Conservation (phyloP, 2,888 invertebrate species). For the Caenorhabditis sinica region DNA sequence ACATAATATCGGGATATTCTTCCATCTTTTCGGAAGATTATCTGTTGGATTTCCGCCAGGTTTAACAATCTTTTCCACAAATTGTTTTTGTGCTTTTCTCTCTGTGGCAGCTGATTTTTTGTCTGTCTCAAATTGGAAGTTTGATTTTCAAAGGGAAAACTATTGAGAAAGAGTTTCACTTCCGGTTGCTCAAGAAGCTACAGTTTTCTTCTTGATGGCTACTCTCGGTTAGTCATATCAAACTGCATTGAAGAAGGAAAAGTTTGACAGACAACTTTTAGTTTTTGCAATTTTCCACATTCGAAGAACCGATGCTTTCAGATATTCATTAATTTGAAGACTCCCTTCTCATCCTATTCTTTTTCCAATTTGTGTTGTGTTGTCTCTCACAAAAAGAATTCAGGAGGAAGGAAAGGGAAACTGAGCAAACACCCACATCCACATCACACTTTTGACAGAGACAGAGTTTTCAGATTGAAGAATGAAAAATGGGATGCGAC, state of each 20-base stretch:
- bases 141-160: too few relatives aligned
- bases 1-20: neutral
- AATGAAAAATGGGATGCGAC: neutral
- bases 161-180: too few relatives aligned
- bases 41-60: neutral
- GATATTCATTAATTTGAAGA: constrained; percentile 42
- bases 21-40: neutral
- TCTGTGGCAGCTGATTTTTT: neutral
- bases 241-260: too few relatives aligned
- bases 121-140: too few relatives aligned
- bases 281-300: constrained; percentile 3
- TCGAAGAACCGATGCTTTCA: constrained; percentile 28
- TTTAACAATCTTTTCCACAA: too few relatives aligned
- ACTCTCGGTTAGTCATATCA: too few relatives aligned
- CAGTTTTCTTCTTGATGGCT: too few relatives aligned
- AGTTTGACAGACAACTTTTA: neutral
- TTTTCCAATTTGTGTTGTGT: constrained; percentile 29
- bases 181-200: too few relatives aligned
- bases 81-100: too few relatives aligned
- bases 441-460: constrained; percentile 25
- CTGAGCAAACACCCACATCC: constrained; percentile 35
- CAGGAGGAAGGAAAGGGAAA: constrained; percentile 17
- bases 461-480: neutral
- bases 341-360: constrained; percentile 18
- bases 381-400: constrained; percentile 8